Evolutionary conservation across 2,888 invertebrate species (phyloP), one percentile per base, ranked within the genome.

Genomic region (Drosophila paranaensis): DNA sequence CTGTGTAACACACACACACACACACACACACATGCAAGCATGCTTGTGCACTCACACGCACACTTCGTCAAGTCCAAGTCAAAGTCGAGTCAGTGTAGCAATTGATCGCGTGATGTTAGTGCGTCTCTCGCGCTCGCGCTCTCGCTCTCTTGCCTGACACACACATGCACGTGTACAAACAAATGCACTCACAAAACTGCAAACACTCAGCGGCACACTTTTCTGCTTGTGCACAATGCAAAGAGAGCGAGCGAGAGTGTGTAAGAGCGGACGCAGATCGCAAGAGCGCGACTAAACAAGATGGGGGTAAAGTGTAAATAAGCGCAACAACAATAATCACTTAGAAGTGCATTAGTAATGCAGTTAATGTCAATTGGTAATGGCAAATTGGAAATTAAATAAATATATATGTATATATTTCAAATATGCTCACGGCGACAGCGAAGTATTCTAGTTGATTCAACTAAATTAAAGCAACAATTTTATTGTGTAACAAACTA

Each of bases 401-500:
- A 45, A 37, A 35, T 37, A 33, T 20, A n/a, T 20, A 20, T 20
- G 20, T 20, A 20, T 20, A 43, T n/a, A 43, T 43, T 55, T 51
- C 25, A 65, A 39, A 37, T 54, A 56, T 71, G 37, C 25, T 42
- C 43, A 54, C 58, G 30, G 25, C 13, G 33, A 37, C 54, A 54
- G 27, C 13, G 55, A 75, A 65, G 48, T 62, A 51, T 20, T 20
- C 8, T 53, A 53, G 58, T 56, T 71, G 73, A 66, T 40, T 74
- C 71, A 81, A 65, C 60, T 64, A 76, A 70, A 73, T 61, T 48
- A 60, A 74, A 81, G 74, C 78, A 84, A 84, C 75, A 82, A 85
- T 69, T 85, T 67, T 77, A 88, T 85, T 85, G 85, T 85, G 85
- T 85, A 85, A 85, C 85, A 89, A 79, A 77, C 68, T 74, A 80